phyloP scores from a whole-genome alignment of 2,113 vertebrate genomes.

The Microtus oregoni region DNA sequence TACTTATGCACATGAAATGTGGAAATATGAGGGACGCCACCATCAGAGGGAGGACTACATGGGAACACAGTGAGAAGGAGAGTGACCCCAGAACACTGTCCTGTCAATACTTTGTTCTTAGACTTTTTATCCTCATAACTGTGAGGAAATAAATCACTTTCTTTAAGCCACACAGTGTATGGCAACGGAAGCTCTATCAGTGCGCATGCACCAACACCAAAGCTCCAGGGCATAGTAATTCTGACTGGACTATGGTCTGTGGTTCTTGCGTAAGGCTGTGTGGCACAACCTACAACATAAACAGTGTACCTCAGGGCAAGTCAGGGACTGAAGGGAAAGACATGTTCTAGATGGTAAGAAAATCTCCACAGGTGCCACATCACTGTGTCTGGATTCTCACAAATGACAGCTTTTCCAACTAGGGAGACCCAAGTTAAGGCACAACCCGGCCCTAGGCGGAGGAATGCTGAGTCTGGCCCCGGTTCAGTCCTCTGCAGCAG shows the following conservation, averaged over 20 bases:
- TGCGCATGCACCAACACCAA: not conserved
- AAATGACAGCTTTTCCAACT: not conserved
- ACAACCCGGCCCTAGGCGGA: not conserved
- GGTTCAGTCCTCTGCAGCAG: not conserved
- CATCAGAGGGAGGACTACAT: not conserved
- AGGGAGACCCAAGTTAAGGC: not conserved
- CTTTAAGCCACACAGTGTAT: not conserved
- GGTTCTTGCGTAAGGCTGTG: not conserved
- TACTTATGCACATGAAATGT: not conserved
- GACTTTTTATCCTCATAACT: not conserved
- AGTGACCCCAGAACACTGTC: not conserved
- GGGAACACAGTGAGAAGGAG: not conserved
- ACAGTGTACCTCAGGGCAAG: not conserved
- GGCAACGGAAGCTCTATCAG: not conserved
- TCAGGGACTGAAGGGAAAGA: not conserved
- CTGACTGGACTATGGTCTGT: not conserved
- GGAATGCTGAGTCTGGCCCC: not conserved
- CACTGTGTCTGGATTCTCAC: not conserved
- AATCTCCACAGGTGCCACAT: not conserved
- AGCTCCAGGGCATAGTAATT: not conserved
- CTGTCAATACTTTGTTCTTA: not conserved
- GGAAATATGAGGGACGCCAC: not conserved
- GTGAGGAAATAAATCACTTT: not conserved
- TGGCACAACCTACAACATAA: not conserved
- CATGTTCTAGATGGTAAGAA: conserved; percentile 10